Evolutionary conservation across 2,797 vertebrate genomes (phyloP).

Genomic region (Sciurus vulgaris): DNA sequence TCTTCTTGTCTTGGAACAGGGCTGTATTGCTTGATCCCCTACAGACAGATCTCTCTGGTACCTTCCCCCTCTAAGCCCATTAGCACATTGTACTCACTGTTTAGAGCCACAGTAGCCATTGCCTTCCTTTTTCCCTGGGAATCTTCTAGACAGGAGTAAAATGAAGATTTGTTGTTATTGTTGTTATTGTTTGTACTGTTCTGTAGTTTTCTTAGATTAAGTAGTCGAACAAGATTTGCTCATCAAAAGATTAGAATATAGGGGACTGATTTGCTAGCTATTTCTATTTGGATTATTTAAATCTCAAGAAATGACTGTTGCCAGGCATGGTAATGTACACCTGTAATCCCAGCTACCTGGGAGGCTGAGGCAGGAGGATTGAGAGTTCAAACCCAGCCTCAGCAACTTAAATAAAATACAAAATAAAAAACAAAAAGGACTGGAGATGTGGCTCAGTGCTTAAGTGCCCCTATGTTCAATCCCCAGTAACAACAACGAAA

Average conservation of each 20-base stretch:
- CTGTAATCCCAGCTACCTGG: no score
- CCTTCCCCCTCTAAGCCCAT: background rate
- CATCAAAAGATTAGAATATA: slow-evolving; percentile 16
- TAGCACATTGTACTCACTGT: background rate
- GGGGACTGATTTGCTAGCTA: background rate
- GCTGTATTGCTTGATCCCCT: background rate
- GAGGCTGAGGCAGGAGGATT: no score
- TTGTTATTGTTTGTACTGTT: background rate
- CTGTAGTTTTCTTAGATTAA: slow-evolving; percentile 29
- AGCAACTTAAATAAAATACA: no score
- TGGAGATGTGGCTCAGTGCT: no score
- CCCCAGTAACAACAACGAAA: no score
- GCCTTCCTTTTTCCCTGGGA: background rate
- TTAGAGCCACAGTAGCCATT: background rate
- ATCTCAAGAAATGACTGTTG: background rate
- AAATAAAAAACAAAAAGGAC: no score
- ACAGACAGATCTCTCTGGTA: background rate
- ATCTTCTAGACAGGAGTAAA: background rate
- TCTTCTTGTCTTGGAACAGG: background rate
- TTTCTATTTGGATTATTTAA: slow-evolving; percentile 18
- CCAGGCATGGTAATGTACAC: no score
- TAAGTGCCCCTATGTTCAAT: no score
- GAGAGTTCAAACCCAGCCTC: no score
- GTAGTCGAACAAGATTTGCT: background rate
- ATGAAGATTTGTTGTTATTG: background rate